Evolutionary conservation across 2,797 vertebrate species (phyloP), one percentile per base, ranked within the genome.

Genomic region (Typhlichthys eigenmanni): DNA sequence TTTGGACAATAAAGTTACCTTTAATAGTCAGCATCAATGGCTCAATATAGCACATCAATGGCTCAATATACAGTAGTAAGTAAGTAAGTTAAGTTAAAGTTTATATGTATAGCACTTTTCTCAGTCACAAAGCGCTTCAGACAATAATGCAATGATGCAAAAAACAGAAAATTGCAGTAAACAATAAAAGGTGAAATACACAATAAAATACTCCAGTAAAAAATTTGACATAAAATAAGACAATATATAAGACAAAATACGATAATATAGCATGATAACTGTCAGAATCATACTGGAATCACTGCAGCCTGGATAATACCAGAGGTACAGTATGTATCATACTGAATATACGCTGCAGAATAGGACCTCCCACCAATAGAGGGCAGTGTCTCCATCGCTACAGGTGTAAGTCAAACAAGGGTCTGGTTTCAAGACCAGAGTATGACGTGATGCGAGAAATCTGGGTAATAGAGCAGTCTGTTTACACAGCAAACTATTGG

Each of bases 401-500:
- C 34, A 47, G 29, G 1, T 5, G 13, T 52, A 62, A 59, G 10
- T 55, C 66, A 48, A 13, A 60, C 34, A 55, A 43, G 13, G 58
- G 13, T 17, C 13, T 47, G 24, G 19, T 64, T 32, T 14, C 55
- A 47, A 57, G 50, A 32, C 34, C 12, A n/a, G 14, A 2, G n/a
- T 24, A 50, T 72, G 81, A 78, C 11, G 63, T 54, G 72, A 77
- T 87, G 80, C 83, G 70, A 79, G 76, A 72, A 60, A 66, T 79
- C 69, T 63, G 71, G 73, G 79, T 88, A 86, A 90, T 76, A 80
- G 76, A 88, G 86, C 75, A 45, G 71, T 13, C 55, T 88, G 82
- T 91, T 89, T 89, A 84, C 82, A 85, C 61, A 85, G 85, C 74
- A 81, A 85, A 83, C 82, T 60, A 76, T 84, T 83, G 60, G 83